A percentile compares a stretch with the other conserved stretches of the same genome.
Evolutionary conservation across 2,888 invertebrate genomes (phyloP).

Genomic region (Hymenopus coronatus): DNA sequence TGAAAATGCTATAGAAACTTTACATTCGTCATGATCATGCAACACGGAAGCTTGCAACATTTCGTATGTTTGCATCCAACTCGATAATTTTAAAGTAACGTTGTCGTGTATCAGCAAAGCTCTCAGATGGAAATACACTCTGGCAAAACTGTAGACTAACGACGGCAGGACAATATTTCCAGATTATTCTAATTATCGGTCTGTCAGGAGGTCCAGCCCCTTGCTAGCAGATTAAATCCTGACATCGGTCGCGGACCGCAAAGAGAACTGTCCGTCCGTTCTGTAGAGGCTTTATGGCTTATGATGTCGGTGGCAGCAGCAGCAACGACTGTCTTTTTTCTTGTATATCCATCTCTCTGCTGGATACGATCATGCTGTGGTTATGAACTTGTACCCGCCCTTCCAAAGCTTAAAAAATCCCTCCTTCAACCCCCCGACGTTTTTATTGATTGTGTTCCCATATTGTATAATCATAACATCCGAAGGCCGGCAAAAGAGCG

Average conservation of each 20-base stretch:
- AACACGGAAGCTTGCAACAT: no score
- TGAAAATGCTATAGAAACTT: no score
- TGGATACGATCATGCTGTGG: neutral
- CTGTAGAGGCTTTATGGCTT: neutral
- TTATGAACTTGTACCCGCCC: neutral
- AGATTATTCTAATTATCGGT: neutral
- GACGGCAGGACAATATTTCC: neutral
- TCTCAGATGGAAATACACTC: neutral
- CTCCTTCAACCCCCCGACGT: neutral
- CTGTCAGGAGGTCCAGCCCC: neutral
- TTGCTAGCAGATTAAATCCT: neutral
- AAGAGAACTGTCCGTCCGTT: neutral
- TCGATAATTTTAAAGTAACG: no score
- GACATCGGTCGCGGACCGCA: neutral
- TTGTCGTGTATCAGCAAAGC: neutral
- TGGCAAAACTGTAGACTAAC: neutral
- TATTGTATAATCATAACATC: neutral
- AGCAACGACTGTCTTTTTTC: neutral
- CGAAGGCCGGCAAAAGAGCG: neutral
- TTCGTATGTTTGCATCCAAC: no score
- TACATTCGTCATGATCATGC: no score
- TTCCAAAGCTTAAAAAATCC: neutral
- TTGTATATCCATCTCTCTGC: neutral
- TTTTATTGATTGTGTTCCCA: neutral
- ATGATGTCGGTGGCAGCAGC: neutral